Conservation (phyloP, 2,888 invertebrate genomes). For the Phengaris arion region DNA sequence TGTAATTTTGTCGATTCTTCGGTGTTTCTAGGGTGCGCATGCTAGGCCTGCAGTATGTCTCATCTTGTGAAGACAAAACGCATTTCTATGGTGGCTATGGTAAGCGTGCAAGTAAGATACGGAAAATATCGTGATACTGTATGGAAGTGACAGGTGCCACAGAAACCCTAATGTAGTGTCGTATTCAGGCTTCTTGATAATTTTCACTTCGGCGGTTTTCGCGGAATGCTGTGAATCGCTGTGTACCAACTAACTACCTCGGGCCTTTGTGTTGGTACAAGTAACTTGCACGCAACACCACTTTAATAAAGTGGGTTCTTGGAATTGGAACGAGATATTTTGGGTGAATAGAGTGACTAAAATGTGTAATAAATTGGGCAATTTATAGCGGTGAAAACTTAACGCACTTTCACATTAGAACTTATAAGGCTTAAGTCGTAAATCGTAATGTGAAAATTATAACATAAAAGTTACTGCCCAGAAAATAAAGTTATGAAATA, state of each 20-base stretch:
- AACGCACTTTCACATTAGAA: neutral
- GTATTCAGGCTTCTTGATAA: neutral
- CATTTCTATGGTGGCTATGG: too few species aligned
- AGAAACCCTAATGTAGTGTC: neutral
- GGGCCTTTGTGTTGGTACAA: neutral
- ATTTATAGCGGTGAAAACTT: neutral
- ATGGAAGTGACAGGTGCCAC: neutral
- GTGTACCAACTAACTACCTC: neutral
- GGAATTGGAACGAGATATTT: constrained; percentile 9
- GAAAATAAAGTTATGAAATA: neutral
- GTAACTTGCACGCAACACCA: constrained; percentile 5
- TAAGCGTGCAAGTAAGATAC: neutral
- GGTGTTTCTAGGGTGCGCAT: too few species aligned
- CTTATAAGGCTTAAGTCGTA: neutral
- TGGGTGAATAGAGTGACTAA: neutral
- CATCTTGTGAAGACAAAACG: too few species aligned
- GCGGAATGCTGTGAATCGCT: neutral
- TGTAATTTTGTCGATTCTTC: too few species aligned
- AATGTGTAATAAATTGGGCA: neutral
- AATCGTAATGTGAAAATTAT: too few species aligned
- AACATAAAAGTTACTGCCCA: neutral
- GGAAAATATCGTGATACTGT: neutral
- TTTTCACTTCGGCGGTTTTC: neutral
- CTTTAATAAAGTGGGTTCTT: neutral
- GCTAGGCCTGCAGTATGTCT: too few species aligned